Conservation (phyloP, 1,140 invertebrate species). For the Brachionus sp. region DNA sequence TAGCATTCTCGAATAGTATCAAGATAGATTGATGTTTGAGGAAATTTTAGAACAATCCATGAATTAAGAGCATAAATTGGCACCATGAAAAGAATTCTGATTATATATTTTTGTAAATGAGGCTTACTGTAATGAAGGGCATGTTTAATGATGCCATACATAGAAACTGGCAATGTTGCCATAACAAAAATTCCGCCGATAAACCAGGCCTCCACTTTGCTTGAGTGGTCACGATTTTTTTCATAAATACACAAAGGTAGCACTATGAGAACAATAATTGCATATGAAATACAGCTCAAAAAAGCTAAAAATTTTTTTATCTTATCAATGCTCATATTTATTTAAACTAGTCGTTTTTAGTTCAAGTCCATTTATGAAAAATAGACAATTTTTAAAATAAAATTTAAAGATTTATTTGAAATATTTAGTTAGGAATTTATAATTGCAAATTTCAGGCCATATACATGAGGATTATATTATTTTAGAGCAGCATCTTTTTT, state of each 20-base stretch:
- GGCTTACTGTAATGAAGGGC: slow-evolving; percentile 88
- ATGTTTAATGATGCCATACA: slow-evolving; percentile 90
- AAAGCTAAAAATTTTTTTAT: slow-evolving; percentile 23
- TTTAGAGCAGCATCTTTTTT: not conserved
- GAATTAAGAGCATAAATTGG: slow-evolving; percentile 92
- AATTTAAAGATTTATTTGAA: not conserved
- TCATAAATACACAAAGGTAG: slow-evolving; percentile 73
- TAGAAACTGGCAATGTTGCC: slow-evolving; percentile 80
- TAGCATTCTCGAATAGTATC: slow-evolving; percentile 89
- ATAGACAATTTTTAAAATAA: not conserved
- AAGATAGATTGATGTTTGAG: slow-evolving; percentile 79
- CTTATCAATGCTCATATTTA: not conserved
- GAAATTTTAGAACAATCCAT: slow-evolving; percentile 66
- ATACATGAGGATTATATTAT: not conserved
- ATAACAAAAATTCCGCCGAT: slow-evolving; percentile 85
- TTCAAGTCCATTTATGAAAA: slow-evolving; percentile 4
- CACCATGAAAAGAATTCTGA: slow-evolving; percentile 93
- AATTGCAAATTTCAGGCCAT: not conserved
- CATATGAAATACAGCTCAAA: slow-evolving; percentile 67
- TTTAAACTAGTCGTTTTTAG: not conserved
- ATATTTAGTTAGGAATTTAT: not conserved
- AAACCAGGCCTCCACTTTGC: slow-evolving; percentile 66
- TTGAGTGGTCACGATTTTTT: slow-evolving; percentile 59
- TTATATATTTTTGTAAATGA: slow-evolving; percentile 85
- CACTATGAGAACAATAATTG: slow-evolving; percentile 73